Percentiles rank a stretch among this genome's conserved stretches.
phyloP scores from a whole-genome alignment of 2,797 vertebrate species.

The Champsocephalus gunnari region DNA sequence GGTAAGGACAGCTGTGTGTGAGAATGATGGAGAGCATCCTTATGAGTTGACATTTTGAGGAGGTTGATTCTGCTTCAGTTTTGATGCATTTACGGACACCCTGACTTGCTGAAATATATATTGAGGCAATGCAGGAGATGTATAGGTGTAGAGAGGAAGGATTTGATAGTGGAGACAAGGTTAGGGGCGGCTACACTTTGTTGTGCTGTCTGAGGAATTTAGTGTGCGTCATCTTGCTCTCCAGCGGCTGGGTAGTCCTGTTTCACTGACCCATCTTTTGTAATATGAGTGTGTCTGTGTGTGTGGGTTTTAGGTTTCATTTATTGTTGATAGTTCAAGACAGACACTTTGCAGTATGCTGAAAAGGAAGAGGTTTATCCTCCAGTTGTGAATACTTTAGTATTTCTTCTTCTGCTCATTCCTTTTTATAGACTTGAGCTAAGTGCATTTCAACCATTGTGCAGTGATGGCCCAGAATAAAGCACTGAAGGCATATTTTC shows the following conservation, averaged over 20 bases:
- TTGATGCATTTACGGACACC: neutral
- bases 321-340: conserved; percentile 58
- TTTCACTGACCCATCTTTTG: conserved; percentile 72
- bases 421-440: neutral
- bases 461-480: neutral
- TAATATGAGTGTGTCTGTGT: conserved; percentile 51
- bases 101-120: conserved; percentile 11
- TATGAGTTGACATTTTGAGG: neutral
- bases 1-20: conserved; percentile 71
- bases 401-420: conserved; percentile 2
- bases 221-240: conserved; percentile 73
- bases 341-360: conserved; percentile 25
- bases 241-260: conserved; percentile 62
- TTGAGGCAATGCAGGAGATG: conserved; percentile 19
- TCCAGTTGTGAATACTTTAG: conserved; percentile 10
- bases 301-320: conserved; percentile 56
- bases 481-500: conserved; percentile 53
- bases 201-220: conserved; percentile 75
- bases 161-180: conserved; percentile 45
- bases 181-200: conserved; percentile 56
- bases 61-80: neutral
- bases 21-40: conserved; percentile 43
- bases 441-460: conserved; percentile 33
- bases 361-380: conserved; percentile 32
- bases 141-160: conserved; percentile 66